Conservation (phyloP, 1,140 invertebrate species). For the Neomicropteryx cornuta region DNA sequence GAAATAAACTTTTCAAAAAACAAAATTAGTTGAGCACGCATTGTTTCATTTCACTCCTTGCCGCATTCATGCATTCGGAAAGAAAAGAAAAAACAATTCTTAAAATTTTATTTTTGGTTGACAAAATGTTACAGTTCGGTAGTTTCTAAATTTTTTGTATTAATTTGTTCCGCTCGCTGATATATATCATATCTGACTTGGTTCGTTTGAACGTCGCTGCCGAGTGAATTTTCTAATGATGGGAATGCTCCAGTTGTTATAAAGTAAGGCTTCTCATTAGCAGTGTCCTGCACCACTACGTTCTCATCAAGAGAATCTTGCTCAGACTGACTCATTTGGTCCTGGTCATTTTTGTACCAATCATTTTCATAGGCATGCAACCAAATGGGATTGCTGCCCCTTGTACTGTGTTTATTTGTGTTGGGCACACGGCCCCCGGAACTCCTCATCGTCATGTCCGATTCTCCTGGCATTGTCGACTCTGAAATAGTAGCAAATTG, state of each 20-base stretch:
- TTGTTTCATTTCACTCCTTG: no score
- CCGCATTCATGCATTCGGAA: no score
- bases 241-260: conserved; percentile 38
- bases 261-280: conserved; percentile 42
- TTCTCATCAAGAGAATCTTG: conserved; percentile 83
- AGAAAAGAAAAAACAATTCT: neutral
- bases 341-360: conserved; percentile 84
- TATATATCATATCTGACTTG: conserved; percentile 53
- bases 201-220: conserved; percentile 35
- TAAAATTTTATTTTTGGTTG: neutral
- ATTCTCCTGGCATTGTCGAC: conserved; percentile 46
- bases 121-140: conserved; percentile 57
- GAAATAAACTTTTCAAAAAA: conserved; percentile 14
- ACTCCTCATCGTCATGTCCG: conserved; percentile 58
- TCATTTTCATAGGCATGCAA: conserved; percentile 89
- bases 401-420: conserved; percentile 87
- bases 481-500: conserved; percentile 24
- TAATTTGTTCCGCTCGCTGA: conserved; percentile 48
- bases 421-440: conserved; percentile 73
- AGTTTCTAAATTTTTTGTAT: conserved; percentile 73
- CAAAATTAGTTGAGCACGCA: conserved; percentile 15
- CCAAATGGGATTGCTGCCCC: conserved; percentile 93
- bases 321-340: conserved; percentile 54
- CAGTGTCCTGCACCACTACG: conserved; percentile 53
- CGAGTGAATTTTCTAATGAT: conserved; percentile 35